phyloP scores from a whole-genome alignment of 2,888 invertebrate genomes.

The Patella ulyssiponensis region DNA sequence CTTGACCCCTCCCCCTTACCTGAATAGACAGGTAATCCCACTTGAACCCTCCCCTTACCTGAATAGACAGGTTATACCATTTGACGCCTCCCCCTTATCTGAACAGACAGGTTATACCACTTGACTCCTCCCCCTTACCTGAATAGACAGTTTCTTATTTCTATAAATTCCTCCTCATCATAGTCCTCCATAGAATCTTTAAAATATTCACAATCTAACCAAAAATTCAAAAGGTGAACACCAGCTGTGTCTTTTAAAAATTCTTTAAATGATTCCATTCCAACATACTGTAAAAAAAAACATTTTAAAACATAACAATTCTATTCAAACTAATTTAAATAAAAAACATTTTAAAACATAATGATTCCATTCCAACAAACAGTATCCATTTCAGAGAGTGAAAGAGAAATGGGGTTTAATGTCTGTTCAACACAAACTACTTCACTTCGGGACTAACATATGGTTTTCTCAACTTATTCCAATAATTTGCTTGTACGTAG shows the following conservation, averaged over 20 bases:
- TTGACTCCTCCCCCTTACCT: slow-evolving; percentile 48
- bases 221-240: slow-evolving; percentile 67
- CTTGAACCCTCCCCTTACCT: slow-evolving; percentile 48
- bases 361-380: background rate
- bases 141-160: slow-evolving; percentile 66
- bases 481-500: too few relatives aligned
- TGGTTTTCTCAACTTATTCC: too few relatives aligned
- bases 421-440: too few relatives aligned
- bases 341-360: background rate
- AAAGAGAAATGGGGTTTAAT: background rate
- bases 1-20: too few relatives aligned
- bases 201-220: slow-evolving; percentile 72
- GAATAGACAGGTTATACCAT: slow-evolving; percentile 51
- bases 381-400: background rate
- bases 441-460: too few relatives aligned
- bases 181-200: slow-evolving; percentile 70
- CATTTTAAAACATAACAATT: background rate
- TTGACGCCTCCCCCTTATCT: slow-evolving; percentile 48
- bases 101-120: slow-evolving; percentile 51
- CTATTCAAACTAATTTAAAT: background rate
- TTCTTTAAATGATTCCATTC: slow-evolving; percentile 65
- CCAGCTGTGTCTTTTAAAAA: slow-evolving; percentile 69
- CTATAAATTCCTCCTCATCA: slow-evolving; percentile 62
- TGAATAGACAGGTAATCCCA: too few relatives aligned
- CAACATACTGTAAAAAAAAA: slow-evolving; percentile 50